These are phyloP conservation scores for Cephus pygmeus DNA, from an alignment of 2,888 invertebrate species.

Conservation along the genomic window DNA sequence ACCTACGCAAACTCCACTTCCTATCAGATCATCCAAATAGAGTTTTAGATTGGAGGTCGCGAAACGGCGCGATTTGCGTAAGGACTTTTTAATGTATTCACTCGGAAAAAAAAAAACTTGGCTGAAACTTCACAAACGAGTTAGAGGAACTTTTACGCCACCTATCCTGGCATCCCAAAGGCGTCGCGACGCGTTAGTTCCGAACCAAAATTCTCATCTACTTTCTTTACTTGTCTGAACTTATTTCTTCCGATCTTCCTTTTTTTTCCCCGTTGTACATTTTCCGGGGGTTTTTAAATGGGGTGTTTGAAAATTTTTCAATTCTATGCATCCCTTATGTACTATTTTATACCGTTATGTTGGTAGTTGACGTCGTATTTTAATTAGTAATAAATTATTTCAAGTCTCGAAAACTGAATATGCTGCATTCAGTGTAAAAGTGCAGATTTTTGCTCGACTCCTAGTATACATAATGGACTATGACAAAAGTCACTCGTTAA, in stretches of 20 bases:
- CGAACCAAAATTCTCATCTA: neutral
- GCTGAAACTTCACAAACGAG: slow-evolving; percentile 52
- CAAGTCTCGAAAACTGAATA: neutral
- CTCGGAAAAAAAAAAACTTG: slow-evolving; percentile 44
- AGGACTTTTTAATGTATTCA: slow-evolving; percentile 51
- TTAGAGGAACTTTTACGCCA: slow-evolving; percentile 45
- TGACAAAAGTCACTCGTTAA: neutral
- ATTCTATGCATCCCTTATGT: neutral
- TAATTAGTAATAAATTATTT: neutral
- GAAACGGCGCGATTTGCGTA: slow-evolving; percentile 36
- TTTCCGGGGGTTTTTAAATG: neutral
- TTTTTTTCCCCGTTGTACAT: neutral
- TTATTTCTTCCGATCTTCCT: neutral
- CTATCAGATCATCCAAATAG: slow-evolving; percentile 53
- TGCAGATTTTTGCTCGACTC: neutral
- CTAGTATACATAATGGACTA: neutral
- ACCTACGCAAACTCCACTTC: slow-evolving; percentile 21
- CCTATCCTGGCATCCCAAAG: neutral
- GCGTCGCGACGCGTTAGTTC: neutral
- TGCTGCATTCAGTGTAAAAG: neutral
- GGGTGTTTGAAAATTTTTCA: neutral
- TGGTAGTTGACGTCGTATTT: neutral
- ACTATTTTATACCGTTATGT: neutral
- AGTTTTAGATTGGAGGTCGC: slow-evolving; percentile 52
- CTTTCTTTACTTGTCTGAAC: neutral